phyloP scores from a whole-genome alignment of 2,113 vertebrate species.

The Caloenas nicobarica region DNA sequence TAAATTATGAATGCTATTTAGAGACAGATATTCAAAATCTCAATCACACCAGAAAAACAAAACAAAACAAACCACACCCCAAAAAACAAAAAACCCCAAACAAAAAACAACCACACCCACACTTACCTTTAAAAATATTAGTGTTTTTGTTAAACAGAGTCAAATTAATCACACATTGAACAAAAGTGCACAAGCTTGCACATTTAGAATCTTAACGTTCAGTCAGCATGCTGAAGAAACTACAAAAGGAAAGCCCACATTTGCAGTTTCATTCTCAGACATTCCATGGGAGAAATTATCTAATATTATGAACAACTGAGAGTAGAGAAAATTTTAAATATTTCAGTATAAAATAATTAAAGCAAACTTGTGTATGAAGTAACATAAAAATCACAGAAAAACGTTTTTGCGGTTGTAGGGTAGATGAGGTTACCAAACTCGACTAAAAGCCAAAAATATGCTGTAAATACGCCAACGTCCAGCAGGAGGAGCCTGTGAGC shows the following conservation, averaged over 20 bases:
- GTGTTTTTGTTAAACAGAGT: not conserved
- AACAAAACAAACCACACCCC: too few relatives aligned
- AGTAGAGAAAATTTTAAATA: not conserved
- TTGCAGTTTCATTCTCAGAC: not conserved
- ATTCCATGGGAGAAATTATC: not conserved
- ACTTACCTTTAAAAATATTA: not conserved
- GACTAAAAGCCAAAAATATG: not conserved
- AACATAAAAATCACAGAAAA: not conserved
- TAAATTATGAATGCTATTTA: not conserved
- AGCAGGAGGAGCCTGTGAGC: not conserved
- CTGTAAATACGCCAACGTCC: not conserved
- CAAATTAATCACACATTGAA: not conserved
- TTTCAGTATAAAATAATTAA: not conserved
- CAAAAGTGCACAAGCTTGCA: not conserved
- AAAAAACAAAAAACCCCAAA: too few relatives aligned
- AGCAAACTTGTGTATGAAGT: not conserved
- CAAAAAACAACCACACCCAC: not conserved
- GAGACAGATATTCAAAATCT: not conserved
- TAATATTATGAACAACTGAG: not conserved
- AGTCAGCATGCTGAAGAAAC: not conserved
- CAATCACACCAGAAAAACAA: too few relatives aligned
- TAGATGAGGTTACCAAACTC: not conserved
- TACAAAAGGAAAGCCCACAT: not conserved
- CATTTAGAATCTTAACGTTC: not conserved
- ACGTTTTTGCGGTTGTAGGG: not conserved